Base-by-base conservation (phyloP, 1,140 invertebrate species). In the Drosophila funebris region DNA sequence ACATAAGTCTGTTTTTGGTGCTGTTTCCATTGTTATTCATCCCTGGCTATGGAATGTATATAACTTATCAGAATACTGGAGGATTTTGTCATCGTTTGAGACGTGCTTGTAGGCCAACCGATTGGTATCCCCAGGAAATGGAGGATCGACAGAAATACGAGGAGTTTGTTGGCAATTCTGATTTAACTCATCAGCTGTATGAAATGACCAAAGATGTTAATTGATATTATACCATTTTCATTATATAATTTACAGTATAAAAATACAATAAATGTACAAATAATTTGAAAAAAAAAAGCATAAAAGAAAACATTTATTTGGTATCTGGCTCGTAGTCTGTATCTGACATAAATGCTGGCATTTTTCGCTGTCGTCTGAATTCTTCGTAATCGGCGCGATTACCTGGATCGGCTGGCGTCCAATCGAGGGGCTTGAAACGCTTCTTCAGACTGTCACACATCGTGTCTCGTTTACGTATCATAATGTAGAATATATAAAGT, bases 401-500 rank as follows among this genome's bases (percentile, higher is more conserved):
- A 0, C 76, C 8, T 4, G 85, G 83, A 71, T 81, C 72, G 0
- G 84, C 90, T 13, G 90, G 90, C 0, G 82, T 79, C 90, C 90
- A 91, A 27, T 90, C 90, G 18, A 77, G 46, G 0, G 90, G 81
- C 33, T 60, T 76, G 4, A 90, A 16, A 0, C 76, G 53, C 4
- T 70, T 76, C 16, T 48, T 76, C 0, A 91, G 9, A 11, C 71
- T 90, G 0, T 68, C 92, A 78, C 78, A 75, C 39, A 90, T 22
- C 43, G 24, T 91, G 6, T 20, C 76, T 53, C 66, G 93, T 91
- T 92, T 92, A 0, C 46, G 78, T 29, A 92, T 72, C 61, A 94
- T 82, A 36, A 88, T 90, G 77, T 93, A 94, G 5, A 95, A 61
- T 4, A 93, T 91, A 76, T 94, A 94, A 11, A 92, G 78, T 2